Conservation (phyloP, 1,140 invertebrate genomes). For the Bombus vancouverensis region DNA sequence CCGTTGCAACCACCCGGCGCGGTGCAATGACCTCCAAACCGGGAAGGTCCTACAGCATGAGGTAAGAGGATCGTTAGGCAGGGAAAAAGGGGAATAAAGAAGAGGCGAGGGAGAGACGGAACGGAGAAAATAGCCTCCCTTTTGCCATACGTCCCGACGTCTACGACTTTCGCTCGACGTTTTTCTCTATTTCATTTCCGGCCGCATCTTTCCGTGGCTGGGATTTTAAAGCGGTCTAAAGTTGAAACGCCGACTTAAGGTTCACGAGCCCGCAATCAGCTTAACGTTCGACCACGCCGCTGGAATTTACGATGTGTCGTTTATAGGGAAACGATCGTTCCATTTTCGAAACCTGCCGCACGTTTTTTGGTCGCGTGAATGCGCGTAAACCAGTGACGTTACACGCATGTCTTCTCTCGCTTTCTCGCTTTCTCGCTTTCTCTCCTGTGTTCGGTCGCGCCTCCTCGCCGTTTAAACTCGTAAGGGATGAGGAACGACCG, state of each 20-base stretch:
- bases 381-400: background rate
- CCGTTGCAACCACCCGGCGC: constrained; percentile 67
- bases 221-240: constrained; percentile 49
- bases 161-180: constrained; percentile 55
- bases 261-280: background rate
- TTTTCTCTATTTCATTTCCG: constrained; percentile 65
- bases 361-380: background rate
- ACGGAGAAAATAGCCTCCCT: constrained; percentile 62
- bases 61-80: constrained; percentile 69
- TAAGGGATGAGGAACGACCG: background rate
- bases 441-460: background rate
- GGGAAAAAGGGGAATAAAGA: constrained; percentile 14
- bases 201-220: constrained; percentile 33
- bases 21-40: constrained; percentile 81
- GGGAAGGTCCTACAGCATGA: constrained; percentile 78
- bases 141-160: constrained; percentile 46
- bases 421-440: too few species aligned
- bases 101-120: background rate
- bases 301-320: constrained; percentile 32
- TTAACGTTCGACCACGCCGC: background rate
- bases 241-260: constrained; percentile 26
- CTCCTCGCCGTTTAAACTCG: background rate
- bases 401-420: background rate
- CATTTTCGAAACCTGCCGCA: background rate
- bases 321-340: constrained; percentile 34